Conservation (phyloP, 2,113 vertebrate species). For the Ivindomyrus marchei region DNA sequence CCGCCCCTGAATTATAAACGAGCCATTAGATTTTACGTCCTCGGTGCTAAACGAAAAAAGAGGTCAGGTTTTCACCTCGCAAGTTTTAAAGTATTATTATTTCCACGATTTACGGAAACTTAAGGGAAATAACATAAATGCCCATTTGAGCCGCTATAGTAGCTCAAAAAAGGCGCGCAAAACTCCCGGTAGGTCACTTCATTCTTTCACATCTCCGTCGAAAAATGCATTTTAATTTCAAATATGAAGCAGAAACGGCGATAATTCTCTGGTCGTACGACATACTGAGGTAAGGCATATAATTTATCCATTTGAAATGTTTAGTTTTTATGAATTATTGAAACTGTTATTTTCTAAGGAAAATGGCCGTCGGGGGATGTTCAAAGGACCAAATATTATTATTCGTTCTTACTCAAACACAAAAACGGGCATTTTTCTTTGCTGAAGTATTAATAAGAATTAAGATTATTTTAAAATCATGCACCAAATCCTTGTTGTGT, state of each 20-base stretch:
- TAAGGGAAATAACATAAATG: background rate
- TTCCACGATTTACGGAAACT: background rate
- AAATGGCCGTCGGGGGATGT: background rate
- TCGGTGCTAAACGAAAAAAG: background rate
- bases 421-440: background rate
- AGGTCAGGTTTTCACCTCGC: background rate
- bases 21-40: background rate
- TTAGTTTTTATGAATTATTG: background rate
- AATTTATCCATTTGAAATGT: background rate
- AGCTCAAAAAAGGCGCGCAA: background rate
- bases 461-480: background rate
- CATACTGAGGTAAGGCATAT: background rate
- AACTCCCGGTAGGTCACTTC: background rate
- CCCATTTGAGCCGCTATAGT: background rate
- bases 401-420: background rate
- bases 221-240: background rate
- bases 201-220: background rate
- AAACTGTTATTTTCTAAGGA: background rate
- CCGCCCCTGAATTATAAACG: background rate
- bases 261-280: background rate
- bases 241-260: background rate
- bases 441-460: background rate
- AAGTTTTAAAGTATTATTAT: background rate
- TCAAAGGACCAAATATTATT: background rate
- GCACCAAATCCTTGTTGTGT: background rate